Conservation (phyloP, 2,888 invertebrate genomes). For the Prenolepis imparis region DNA sequence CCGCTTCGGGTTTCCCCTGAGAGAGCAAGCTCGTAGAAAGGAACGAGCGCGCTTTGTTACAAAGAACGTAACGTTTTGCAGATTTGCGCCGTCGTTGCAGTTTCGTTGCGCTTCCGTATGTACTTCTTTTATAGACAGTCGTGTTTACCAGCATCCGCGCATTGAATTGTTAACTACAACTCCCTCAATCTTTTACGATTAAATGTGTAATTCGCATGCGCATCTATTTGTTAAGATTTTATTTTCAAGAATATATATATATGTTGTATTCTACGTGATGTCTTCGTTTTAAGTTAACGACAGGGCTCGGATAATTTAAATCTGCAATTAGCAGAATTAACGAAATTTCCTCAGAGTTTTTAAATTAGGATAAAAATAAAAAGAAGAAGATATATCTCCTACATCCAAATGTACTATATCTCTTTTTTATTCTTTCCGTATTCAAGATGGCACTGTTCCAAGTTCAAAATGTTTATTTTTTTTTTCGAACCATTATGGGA, state of each 20-base stretch:
- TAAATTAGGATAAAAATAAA: background rate
- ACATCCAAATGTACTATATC: background rate
- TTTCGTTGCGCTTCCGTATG: background rate
- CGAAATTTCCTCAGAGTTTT: background rate
- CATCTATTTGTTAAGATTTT: background rate
- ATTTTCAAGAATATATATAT: background rate
- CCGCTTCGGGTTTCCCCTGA: constrained; percentile 55
- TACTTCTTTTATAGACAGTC: constrained; percentile 8
- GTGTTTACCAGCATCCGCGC: background rate
- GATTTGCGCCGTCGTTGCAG: constrained; percentile 20
- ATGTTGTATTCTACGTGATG: background rate
- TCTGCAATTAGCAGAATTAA: background rate
- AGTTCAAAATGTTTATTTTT: background rate
- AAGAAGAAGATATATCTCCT: background rate
- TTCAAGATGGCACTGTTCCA: background rate
- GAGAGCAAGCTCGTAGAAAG: constrained; percentile 49
- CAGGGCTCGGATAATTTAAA: background rate
- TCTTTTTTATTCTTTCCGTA: background rate
- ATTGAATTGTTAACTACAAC: constrained; percentile 22
- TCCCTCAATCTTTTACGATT: background rate
- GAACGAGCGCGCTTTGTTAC: constrained; percentile 52
- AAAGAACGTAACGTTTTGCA: constrained; percentile 40
- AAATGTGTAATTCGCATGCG: background rate
- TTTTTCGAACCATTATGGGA: background rate
- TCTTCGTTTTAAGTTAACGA: background rate